Evolutionary conservation across 2,113 vertebrate species (phyloP).

Genomic region (Limnothrissa miodon): DNA sequence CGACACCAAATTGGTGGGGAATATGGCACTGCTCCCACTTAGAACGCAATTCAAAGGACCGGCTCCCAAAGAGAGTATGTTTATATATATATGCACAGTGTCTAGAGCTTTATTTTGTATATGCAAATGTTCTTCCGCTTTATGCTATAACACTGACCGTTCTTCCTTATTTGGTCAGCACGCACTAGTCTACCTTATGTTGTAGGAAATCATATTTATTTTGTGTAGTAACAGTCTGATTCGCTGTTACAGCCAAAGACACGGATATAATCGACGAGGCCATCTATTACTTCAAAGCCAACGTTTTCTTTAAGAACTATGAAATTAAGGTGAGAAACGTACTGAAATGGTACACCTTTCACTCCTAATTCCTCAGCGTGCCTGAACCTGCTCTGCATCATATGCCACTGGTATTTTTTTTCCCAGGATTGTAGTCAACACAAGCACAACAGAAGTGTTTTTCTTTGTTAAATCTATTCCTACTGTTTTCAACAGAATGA

Average conservation of each 20-base stretch:
- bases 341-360: neutral
- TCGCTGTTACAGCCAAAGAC: conserved; percentile 79
- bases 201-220: neutral
- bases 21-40: conserved; percentile 93
- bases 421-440: neutral
- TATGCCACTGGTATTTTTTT: neutral
- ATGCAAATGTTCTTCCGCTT: neutral
- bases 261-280: conserved; percentile 96
- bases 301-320: conserved; percentile 99
- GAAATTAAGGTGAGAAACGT: conserved; percentile 92
- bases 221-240: neutral
- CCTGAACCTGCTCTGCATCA: conserved; percentile 50
- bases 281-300: conserved; percentile 98
- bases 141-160: neutral
- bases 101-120: neutral
- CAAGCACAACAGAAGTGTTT: neutral
- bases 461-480: neutral
- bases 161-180: conserved; percentile 53
- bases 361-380: conserved; percentile 47
- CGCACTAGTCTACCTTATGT: neutral
- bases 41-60: conserved; percentile 97
- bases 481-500: conserved; percentile 80
- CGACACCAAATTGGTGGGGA: conserved; percentile 87
- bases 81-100: neutral
- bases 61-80: conserved; percentile 90